These are phyloP conservation scores for Chaetodon trifasciatus DNA, from an alignment of 2,797 vertebrate species.

Conservation along the genomic window DNA sequence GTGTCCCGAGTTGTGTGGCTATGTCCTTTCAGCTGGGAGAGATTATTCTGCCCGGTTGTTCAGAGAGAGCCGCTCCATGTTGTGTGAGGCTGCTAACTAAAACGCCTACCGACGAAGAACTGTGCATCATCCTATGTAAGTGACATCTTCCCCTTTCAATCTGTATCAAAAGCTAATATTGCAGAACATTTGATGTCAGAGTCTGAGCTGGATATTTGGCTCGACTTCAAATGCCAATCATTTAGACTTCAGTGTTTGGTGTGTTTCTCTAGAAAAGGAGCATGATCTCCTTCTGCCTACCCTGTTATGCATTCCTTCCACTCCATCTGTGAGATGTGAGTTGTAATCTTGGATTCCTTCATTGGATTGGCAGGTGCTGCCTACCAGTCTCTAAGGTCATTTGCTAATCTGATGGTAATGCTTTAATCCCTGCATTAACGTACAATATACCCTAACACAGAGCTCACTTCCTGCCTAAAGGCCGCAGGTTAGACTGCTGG, in stretches of 20 bases:
- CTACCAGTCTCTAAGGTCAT: slow-evolving; percentile 69
- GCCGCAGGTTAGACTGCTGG: slow-evolving; percentile 56
- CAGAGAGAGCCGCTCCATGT: slow-evolving; percentile 44
- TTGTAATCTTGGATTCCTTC: slow-evolving; percentile 75
- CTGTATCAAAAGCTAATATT: slow-evolving; percentile 17
- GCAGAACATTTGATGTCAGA: slow-evolving; percentile 20
- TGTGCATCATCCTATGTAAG: slow-evolving; percentile 24
- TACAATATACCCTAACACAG: slow-evolving; percentile 71
- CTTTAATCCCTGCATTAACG: slow-evolving; percentile 78
- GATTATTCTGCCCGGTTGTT: slow-evolving; percentile 36
- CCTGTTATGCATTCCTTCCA: slow-evolving; percentile 49
- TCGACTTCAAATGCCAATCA: slow-evolving; percentile 25
- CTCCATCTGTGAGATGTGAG: slow-evolving; percentile 54
- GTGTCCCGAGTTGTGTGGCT: slow-evolving; percentile 28
- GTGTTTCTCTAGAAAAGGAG: slow-evolving; percentile 24
- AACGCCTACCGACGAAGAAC: slow-evolving; percentile 51
- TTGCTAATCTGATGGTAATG: slow-evolving; percentile 80
- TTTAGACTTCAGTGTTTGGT: slow-evolving; percentile 25
- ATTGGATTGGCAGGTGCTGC: slow-evolving; percentile 62
- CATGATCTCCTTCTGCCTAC: slow-evolving; percentile 29
- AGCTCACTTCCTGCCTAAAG: slow-evolving; percentile 68
- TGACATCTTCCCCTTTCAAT: slow-evolving; percentile 36
- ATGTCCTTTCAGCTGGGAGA: slow-evolving; percentile 38
- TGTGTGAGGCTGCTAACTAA: slow-evolving; percentile 52
- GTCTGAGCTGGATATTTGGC: slow-evolving; percentile 12